Evolutionary conservation across 2,888 invertebrate species (phyloP).

Genomic region (Netelia inedita): DNA sequence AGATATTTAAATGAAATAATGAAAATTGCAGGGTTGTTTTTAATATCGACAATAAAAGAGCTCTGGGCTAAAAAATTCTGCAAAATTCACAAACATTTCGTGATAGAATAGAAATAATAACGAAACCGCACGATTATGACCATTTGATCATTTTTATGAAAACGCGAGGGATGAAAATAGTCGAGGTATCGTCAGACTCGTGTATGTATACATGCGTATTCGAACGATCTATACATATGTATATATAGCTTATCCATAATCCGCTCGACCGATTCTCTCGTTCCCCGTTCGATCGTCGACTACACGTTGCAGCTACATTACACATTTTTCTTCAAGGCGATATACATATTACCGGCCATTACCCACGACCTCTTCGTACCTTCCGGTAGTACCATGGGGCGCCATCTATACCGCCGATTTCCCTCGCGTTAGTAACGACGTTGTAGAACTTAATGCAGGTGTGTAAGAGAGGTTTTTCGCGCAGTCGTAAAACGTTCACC

Average conservation of each 20-base stretch:
- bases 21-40: too few relatives aligned
- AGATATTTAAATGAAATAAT: too few relatives aligned
- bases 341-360: conserved; percentile 59
- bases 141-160: too few relatives aligned
- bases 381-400: neutral
- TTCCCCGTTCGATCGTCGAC: conserved; percentile 43
- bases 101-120: too few relatives aligned
- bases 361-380: conserved; percentile 27
- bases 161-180: too few relatives aligned
- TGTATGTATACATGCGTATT: neutral
- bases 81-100: too few relatives aligned
- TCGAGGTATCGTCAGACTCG: too few relatives aligned
- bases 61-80: too few relatives aligned
- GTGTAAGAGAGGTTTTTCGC: conserved; percentile 23
- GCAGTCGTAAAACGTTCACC: conserved; percentile 21
- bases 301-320: conserved; percentile 29
- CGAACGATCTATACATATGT: conserved; percentile 2
- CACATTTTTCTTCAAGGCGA: conserved; percentile 53
- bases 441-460: conserved; percentile 56
- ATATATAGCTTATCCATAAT: conserved; percentile 33
- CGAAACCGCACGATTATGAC: too few relatives aligned
- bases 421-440: conserved; percentile 42
- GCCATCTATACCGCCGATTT: conserved; percentile 41
- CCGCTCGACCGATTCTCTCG: conserved; percentile 51
- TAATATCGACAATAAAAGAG: too few relatives aligned